Percentiles rank a stretch among this genome's conserved stretches.
phyloP scores from a whole-genome alignment of 2,113 vertebrate species.

The Oreotrochilus melanogaster region DNA sequence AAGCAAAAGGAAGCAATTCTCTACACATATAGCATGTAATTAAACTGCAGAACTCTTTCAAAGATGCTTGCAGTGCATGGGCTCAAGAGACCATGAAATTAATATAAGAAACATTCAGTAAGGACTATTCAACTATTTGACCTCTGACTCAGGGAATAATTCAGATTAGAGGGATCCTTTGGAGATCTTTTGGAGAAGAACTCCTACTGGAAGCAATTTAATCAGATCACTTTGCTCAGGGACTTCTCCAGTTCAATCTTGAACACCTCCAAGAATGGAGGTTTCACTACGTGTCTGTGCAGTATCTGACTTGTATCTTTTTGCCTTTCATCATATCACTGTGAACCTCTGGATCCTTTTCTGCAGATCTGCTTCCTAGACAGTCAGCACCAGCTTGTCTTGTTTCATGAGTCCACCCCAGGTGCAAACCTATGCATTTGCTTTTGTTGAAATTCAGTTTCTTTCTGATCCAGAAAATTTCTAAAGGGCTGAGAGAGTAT shows the following conservation, averaged over 20 bases:
- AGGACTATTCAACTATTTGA: neutral
- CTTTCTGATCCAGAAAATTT: neutral
- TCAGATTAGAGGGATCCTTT: neutral
- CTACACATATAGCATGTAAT: neutral
- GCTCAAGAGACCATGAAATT: neutral
- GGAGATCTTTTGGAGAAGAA: neutral
- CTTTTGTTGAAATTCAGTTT: neutral
- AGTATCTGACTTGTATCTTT: neutral
- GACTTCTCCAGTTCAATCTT: neutral
- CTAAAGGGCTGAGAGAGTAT: neutral
- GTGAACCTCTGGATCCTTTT: neutral
- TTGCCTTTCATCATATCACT: neutral
- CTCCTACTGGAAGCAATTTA: neutral
- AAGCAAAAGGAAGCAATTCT: neutral
- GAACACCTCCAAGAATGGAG: neutral
- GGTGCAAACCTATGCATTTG: neutral
- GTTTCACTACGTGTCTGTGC: neutral
- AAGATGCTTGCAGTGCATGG: neutral
- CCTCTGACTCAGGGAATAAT: neutral
- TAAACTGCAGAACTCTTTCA: neutral
- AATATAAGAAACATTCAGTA: neutral
- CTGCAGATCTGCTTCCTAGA: neutral
- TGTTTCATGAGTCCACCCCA: neutral
- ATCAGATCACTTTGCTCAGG: neutral
- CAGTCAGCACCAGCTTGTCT: neutral